These are phyloP conservation scores for Lampris incognitus DNA, from an alignment of 2,113 vertebrate genomes.

Conservation along the genomic window DNA sequence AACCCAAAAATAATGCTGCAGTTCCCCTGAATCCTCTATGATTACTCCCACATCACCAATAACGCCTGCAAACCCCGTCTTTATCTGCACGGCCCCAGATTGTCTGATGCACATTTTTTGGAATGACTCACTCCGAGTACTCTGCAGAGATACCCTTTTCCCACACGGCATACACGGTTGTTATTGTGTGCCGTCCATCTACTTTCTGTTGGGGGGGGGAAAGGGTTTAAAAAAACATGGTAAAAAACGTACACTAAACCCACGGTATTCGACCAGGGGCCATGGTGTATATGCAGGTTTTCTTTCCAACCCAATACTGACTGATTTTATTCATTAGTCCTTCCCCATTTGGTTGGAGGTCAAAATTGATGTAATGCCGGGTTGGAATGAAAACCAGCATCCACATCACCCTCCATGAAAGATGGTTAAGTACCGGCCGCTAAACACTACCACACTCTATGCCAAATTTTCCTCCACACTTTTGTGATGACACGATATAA, in stretches of 20 bases:
- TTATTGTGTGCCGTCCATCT: too few relatives aligned
- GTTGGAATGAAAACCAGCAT: too few relatives aligned
- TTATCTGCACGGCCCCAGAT: constrained; percentile 27
- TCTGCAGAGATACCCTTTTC: background rate
- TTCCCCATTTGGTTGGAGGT: too few relatives aligned
- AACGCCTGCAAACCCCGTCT: constrained; percentile 56
- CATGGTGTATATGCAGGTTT: too few relatives aligned
- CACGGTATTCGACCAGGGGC: too few relatives aligned
- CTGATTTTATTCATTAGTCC: too few relatives aligned
- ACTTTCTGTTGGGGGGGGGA: background rate
- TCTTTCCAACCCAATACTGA: too few relatives aligned
- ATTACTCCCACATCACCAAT: constrained; percentile 66
- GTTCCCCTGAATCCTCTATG: constrained; percentile 57
- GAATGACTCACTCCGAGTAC: constrained; percentile 38
- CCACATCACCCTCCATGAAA: too few relatives aligned
- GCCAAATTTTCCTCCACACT: constrained; percentile 19
- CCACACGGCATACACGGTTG: too few relatives aligned
- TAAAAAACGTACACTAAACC: too few relatives aligned
- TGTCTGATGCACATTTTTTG: constrained; percentile 35
- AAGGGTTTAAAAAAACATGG: background rate
- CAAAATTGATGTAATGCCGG: too few relatives aligned
- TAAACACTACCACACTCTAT: background rate
- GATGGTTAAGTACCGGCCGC: constrained; percentile 48
- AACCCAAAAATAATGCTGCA: constrained; percentile 60
- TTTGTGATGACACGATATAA: constrained; percentile 40